Evolutionary conservation across 2,113 vertebrate species (phyloP), one percentile per base, ranked within the genome.

Genomic region (Thamnophis sirtalis): DNA sequence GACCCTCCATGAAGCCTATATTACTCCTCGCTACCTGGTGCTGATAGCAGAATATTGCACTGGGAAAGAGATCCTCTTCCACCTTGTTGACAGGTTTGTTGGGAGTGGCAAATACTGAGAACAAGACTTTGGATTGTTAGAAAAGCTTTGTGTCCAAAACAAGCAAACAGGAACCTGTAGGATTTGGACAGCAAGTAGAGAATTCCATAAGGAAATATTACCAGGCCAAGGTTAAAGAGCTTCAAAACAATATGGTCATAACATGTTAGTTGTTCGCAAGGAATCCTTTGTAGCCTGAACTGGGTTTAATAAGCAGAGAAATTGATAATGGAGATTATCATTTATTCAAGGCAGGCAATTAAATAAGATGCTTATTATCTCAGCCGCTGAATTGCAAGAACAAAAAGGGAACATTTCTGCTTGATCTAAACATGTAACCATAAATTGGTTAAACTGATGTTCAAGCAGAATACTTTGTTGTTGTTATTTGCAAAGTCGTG

Each of bases 1-100:
- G 99, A 97, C 98, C 28, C 97, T 99, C 86, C 99, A 99, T 0
- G 99, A 99, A 94, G 99, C 99, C 0, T 99, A 99, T 90, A 99
- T 99, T 97, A 99, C 99, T 0, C 99, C 99, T 0, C 98, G 99
- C 50, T 99, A 99, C 97, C 98, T 99, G 1, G 99, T 99, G 92
- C 98, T 99, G 84, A 99, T 99, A 84, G 98, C 99, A 0, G 99
- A 99, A 97, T 98, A 98, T 97, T 99, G 99, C 3, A 95, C 98
- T 0, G 99, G 99, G 92, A 98, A 99, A 91, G 99, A 99, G 95
- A 97, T 99, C 84, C 99, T 99, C 95, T 98, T 98, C 96, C 99
- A 98, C 95, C 98, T 99, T 0, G 98, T 99, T 5, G 99, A 99
- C 97, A 98, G 99, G 99, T 99, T 93, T 85, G 91, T n/a, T 89